Percentiles rank a stretch among this genome's conserved stretches.
These are phyloP conservation scores for Hydrolagus colliei DNA, from an alignment of 2,797 vertebrate genomes.

Conservation along the genomic window DNA sequence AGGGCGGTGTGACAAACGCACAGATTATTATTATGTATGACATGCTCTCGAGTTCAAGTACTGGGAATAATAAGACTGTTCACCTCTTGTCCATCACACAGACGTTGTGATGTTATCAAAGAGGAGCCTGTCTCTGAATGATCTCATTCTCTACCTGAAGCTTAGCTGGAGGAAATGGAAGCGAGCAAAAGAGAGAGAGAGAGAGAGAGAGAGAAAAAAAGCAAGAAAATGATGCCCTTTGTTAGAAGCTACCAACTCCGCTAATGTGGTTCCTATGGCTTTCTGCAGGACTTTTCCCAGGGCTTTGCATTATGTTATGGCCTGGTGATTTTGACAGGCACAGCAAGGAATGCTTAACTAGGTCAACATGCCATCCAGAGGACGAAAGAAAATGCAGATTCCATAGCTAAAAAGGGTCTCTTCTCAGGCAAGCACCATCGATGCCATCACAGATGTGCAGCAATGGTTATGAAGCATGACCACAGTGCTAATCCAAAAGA, in stretches of 20 bases:
- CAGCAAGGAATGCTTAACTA: slow-evolving; percentile 17
- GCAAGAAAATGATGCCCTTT: background rate
- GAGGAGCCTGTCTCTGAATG: background rate
- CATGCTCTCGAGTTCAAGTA: background rate
- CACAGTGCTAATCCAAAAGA: background rate
- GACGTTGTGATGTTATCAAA: background rate
- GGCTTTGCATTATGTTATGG: slow-evolving; percentile 16
- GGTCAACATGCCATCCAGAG: slow-evolving; percentile 16
- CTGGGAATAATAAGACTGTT: background rate
- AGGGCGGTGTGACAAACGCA: too few relatives aligned
- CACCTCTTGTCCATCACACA: background rate
- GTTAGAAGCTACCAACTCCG: background rate
- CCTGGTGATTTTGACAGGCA: slow-evolving; percentile 22
- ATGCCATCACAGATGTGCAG: background rate
- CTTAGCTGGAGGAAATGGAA: too few relatives aligned
- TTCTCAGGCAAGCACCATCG: background rate
- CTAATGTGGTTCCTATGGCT: background rate
- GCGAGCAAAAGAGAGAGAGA: too few relatives aligned
- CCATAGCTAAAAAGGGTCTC: background rate
- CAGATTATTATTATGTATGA: background rate
- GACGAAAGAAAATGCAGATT: background rate
- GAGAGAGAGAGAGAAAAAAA: too few relatives aligned
- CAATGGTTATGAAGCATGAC: background rate
- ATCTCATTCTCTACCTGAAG: too few relatives aligned
- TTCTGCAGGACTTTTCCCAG: slow-evolving; percentile 1